phyloP scores from a whole-genome alignment of 2,113 vertebrate genomes.

The Austrofundulus limnaeus region DNA sequence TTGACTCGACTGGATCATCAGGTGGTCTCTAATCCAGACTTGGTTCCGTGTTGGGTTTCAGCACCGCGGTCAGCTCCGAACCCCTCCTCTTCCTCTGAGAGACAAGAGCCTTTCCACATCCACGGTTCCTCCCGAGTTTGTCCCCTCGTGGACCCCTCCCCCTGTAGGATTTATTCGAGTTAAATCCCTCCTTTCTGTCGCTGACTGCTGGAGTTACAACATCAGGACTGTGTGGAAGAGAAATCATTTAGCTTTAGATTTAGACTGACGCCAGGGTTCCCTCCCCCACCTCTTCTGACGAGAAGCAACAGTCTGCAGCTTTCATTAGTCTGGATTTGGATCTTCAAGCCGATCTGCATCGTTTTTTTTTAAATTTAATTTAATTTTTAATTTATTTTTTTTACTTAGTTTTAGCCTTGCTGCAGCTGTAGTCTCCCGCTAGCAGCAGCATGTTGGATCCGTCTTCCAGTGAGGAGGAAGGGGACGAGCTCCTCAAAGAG shows the following conservation, averaged over 20 bases:
- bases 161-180: conserved; percentile 30
- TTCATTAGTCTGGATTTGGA: conserved; percentile 23
- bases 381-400: conserved; percentile 16
- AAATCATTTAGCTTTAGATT: conserved; percentile 55
- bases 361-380: neutral
- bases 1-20: conserved; percentile 49
- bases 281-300: conserved; percentile 33
- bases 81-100: conserved; percentile 13
- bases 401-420: conserved; percentile 19
- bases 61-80: conserved; percentile 82
- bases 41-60: conserved; percentile 69
- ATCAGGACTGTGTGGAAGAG: conserved; percentile 69
- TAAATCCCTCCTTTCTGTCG: conserved; percentile 48
- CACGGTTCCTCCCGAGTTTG: conserved; percentile 6
- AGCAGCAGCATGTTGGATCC: conserved; percentile 89
- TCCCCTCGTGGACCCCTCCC: conserved; percentile 61
- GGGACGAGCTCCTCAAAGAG: conserved; percentile 87
- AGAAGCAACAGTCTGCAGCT: conserved; percentile 29
- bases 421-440: conserved; percentile 17
- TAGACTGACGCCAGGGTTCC: conserved; percentile 43
- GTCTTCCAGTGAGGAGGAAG: conserved; percentile 94
- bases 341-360: conserved; percentile 10
- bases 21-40: conserved; percentile 43
- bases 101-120: conserved; percentile 28
- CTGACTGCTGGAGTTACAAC: conserved; percentile 79